Percentiles rank a stretch among this genome's conserved stretches.
Conservation (phyloP, 2,797 vertebrate species). For the Intellagama lesueurii region DNA sequence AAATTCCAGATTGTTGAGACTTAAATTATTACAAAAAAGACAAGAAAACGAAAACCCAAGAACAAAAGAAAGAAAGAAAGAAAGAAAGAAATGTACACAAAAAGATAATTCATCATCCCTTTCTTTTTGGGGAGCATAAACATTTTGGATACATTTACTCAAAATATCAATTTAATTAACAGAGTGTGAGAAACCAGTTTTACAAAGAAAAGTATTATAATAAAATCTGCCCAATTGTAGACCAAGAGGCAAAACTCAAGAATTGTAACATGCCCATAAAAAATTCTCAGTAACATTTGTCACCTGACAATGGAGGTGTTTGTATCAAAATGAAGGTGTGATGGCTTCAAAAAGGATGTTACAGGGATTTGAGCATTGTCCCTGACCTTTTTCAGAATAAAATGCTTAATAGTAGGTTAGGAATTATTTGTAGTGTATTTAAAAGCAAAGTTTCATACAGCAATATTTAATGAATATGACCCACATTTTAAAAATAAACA, state of each 20-base stretch:
- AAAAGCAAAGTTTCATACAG: neutral
- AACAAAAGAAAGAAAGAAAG: too few species aligned
- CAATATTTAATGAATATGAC: neutral
- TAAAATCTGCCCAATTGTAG: neutral
- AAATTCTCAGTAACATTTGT: neutral
- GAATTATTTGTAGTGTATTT: neutral
- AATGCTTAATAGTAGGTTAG: neutral
- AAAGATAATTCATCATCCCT: neutral
- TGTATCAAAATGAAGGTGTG: neutral
- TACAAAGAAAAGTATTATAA: neutral
- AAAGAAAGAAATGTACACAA: too few species aligned
- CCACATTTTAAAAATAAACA: neutral
- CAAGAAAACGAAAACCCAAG: too few species aligned
- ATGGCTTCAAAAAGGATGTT: neutral
- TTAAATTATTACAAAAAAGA: too few species aligned
- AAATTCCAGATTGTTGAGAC: too few species aligned
- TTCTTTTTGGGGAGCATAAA: too few species aligned
- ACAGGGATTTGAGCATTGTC: neutral
- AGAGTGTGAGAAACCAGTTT: neutral
- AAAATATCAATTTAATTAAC: neutral
- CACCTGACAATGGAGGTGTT: neutral
- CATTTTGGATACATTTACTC: neutral
- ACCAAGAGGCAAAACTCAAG: neutral
- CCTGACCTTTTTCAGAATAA: neutral
- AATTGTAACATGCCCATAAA: neutral